Conservation (phyloP, 2,797 vertebrate species). For the Peromyscus melanophrys region DNA sequence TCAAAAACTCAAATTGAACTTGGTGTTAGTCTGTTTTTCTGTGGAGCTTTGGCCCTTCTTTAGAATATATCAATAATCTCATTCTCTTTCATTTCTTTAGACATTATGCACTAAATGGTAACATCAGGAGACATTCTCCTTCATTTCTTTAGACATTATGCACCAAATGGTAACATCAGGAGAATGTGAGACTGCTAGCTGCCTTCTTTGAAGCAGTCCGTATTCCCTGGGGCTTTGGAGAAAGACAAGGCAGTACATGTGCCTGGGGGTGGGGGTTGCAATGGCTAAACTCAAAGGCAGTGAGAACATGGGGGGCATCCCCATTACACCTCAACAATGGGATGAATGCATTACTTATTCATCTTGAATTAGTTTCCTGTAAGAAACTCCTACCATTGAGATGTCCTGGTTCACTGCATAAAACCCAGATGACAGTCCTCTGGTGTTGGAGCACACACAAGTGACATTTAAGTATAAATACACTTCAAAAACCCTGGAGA, state of each 20-base stretch:
- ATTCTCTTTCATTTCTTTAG: conserved; percentile 68
- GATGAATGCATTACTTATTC: conserved; percentile 40
- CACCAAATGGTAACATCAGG: conserved; percentile 61
- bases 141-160: conserved; percentile 68
- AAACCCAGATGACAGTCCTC: neutral
- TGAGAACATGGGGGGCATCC: conserved; percentile 27
- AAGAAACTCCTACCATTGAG: neutral
- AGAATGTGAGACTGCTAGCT: neutral
- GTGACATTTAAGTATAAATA: conserved; percentile 44
- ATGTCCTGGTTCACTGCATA: neutral
- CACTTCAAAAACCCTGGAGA: conserved; percentile 24
- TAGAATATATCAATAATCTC: conserved; percentile 65
- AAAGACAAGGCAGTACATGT: neutral
- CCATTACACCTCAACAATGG: conserved; percentile 19
- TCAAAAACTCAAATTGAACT: conserved; percentile 64
- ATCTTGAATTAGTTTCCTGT: conserved; percentile 44
- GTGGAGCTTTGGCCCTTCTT: conserved; percentile 52
- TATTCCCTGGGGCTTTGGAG: conserved; percentile 8
- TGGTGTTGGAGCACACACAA: neutral
- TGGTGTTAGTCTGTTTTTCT: conserved; percentile 66
- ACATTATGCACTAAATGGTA: conserved; percentile 58
- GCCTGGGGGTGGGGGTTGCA: neutral
- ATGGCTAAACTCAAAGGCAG: conserved; percentile 67
- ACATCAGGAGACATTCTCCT: conserved; percentile 64
- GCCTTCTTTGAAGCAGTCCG: conserved; percentile 60